These are phyloP conservation scores for Pseudanteris insignis DNA, from an alignment of 2,888 invertebrate genomes.

Conservation along the genomic window DNA sequence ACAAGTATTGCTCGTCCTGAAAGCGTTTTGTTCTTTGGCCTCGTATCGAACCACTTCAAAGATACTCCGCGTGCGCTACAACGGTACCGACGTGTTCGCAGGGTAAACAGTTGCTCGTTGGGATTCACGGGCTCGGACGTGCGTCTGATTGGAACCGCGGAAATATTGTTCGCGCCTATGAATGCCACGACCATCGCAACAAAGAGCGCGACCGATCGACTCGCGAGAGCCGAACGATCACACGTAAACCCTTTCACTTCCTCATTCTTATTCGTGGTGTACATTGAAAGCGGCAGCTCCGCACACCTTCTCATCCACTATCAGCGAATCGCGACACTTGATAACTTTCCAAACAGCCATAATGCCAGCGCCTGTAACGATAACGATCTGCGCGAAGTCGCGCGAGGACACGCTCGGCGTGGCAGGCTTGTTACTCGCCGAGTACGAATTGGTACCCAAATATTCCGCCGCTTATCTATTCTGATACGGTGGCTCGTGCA, in stretches of 20 bases:
- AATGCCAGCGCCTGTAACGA: conserved; percentile 6
- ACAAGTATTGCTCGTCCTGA: no score
- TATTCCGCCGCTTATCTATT: no score
- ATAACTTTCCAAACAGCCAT: conserved; percentile 50
- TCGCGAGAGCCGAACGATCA: conserved; percentile 7
- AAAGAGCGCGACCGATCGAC: conserved; percentile 4
- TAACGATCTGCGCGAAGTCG: conserved; percentile 22
- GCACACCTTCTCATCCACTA: conserved; percentile 12
- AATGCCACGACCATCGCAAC: conserved; percentile 3
- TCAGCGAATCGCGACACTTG: conserved; percentile 49
- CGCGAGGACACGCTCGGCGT: conserved; percentile 14
- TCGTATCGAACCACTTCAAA: no score
- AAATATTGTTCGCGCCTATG: background rate
- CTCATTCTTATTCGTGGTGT: conserved; percentile 10
- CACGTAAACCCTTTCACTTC: conserved; percentile 15
- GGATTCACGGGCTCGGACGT: no score
- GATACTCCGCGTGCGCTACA: no score
- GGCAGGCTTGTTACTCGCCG: conserved; percentile 47
- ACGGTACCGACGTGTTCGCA: no score
- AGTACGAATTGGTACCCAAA: conserved; percentile 45
- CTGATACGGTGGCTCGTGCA: no score
- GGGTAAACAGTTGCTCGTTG: background rate
- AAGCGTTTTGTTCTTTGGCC: no score
- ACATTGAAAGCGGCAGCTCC: conserved; percentile 1
- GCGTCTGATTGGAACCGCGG: background rate